Evolutionary conservation across 2,888 invertebrate genomes (phyloP).

Genomic region (Papilio protenor): DNA sequence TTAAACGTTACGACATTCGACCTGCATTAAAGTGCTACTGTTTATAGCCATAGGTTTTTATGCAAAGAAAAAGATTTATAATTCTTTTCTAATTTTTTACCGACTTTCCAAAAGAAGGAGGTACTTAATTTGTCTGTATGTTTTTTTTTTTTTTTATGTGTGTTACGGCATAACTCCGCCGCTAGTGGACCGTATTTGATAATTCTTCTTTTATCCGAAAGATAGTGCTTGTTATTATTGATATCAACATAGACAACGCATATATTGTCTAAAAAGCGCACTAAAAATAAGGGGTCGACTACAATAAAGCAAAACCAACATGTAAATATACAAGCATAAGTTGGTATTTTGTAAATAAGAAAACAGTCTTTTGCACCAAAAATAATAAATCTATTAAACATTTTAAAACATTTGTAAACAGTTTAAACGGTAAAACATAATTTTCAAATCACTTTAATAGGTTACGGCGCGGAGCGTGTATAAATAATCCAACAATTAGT

Average conservation of each 20-base stretch:
- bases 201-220: too few species aligned
- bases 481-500: slow-evolving; percentile 80
- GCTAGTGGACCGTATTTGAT: too few species aligned
- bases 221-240: too few species aligned
- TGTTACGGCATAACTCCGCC: too few species aligned
- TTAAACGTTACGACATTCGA: slow-evolving; percentile 27
- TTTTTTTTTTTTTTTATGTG: too few species aligned
- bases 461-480: slow-evolving; percentile 47
- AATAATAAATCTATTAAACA: neutral
- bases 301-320: too few species aligned
- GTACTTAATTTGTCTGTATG: too few species aligned
- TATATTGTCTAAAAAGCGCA: too few species aligned
- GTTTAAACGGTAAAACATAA: slow-evolving; percentile 24
- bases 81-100: neutral
- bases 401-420: slow-evolving; percentile 6
- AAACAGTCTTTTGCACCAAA: neutral
- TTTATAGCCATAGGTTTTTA: neutral
- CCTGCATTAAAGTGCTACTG: slow-evolving; percentile 15
- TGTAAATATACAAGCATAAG: too few species aligned
- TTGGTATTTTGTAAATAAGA: neutral
- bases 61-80: neutral
- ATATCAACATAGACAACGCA: too few species aligned
- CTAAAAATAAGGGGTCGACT: too few species aligned
- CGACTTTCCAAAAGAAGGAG: too few species aligned
- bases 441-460: slow-evolving; percentile 30